Evolutionary conservation across 2,888 invertebrate genomes (phyloP).

Genomic region (Boloria euphrosyne): DNA sequence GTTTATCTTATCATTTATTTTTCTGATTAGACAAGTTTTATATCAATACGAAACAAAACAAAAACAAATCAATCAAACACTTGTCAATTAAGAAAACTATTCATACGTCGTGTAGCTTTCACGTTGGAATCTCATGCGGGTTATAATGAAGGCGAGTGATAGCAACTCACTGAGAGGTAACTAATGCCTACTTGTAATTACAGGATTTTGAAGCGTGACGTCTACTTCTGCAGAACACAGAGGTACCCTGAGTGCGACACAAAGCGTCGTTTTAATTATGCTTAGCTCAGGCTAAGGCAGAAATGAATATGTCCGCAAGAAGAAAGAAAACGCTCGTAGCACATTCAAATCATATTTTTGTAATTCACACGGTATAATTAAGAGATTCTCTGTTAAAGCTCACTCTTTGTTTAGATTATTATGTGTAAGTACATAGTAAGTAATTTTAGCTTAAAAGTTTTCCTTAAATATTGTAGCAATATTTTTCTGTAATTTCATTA

Average conservation of each 20-base stretch:
- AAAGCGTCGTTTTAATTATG: constrained; percentile 27
- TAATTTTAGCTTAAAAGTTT: neutral
- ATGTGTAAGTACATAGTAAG: neutral
- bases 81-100: too few species aligned
- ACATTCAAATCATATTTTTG: neutral
- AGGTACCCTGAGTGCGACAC: neutral
- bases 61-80: too few species aligned
- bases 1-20: too few species aligned
- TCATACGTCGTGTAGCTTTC: neutral
- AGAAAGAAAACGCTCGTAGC: neutral
- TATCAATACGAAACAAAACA: too few species aligned
- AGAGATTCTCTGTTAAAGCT: neutral
- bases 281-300: constrained; percentile 10
- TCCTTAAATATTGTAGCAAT: too few species aligned
- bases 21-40: too few species aligned
- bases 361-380: neutral
- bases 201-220: constrained; percentile 13
- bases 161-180: constrained; percentile 1
- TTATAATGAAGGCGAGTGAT: neutral
- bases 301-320: neutral
- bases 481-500: too few species aligned
- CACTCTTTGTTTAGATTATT: neutral
- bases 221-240: neutral
- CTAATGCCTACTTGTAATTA: constrained; percentile 23
- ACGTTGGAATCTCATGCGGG: neutral